Evolutionary conservation across 2,797 vertebrate species (phyloP).

Genomic region (Eptatretus atami): DNA sequence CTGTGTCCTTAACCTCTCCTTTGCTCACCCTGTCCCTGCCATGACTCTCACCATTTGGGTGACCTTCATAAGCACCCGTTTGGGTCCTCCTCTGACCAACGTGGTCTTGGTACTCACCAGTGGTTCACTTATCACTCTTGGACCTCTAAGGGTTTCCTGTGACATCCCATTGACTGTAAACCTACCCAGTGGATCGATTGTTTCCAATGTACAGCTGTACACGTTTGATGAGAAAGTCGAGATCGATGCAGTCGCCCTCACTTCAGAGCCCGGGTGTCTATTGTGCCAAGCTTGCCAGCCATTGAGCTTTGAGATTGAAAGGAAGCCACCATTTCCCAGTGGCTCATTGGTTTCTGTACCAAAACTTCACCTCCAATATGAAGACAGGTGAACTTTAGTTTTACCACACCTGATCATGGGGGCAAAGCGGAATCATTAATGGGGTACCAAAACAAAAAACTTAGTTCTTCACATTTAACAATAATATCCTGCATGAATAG

Average conservation of each 20-base stretch:
- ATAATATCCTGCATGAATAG: no score
- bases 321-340: conserved; percentile 35
- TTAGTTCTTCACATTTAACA: no score
- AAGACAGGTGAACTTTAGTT: conserved; percentile 40
- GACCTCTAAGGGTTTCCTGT: conserved; percentile 67
- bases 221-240: conserved; percentile 79
- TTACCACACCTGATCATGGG: no score
- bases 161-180: conserved; percentile 59
- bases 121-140: conserved; percentile 49
- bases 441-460: no score
- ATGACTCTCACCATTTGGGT: conserved; percentile 75
- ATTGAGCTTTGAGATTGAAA: conserved; percentile 37
- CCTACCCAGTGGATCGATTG: conserved; percentile 18
- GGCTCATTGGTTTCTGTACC: conserved; percentile 23
- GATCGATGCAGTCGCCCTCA: conserved; percentile 62
- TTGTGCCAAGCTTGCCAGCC: conserved; percentile 36
- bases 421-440: no score
- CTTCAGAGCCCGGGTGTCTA: conserved; percentile 28
- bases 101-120: conserved; percentile 42
- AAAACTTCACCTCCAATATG: conserved; percentile 33
- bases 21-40: conserved; percentile 35
- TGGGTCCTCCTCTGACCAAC: conserved; percentile 50
- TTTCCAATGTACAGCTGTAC: conserved; percentile 68
- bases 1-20: conserved; percentile 79
- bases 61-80: conserved; percentile 51